Percentiles rank a stretch among this genome's conserved stretches.
phyloP scores from a whole-genome alignment of 2,113 vertebrate genomes.

The Aegithalos caudatus region DNA sequence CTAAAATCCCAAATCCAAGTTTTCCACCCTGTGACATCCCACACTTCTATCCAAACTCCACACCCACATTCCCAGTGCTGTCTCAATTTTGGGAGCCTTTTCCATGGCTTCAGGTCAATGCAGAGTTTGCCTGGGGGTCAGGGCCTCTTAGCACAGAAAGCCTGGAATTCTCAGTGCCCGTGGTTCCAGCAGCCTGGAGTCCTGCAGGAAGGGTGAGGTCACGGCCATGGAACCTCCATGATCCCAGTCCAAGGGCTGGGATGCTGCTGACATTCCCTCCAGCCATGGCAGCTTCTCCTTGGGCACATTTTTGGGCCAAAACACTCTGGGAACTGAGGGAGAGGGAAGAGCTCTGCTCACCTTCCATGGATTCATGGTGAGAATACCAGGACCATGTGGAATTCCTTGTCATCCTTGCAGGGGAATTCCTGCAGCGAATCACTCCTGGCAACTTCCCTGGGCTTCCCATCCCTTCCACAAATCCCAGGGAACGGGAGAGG shows the following conservation, averaged over 20 bases:
- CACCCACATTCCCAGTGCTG: too few relatives aligned
- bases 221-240: fast-evolving
- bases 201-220: neutral
- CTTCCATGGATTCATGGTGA: fast-evolving
- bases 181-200: neutral
- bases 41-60: too few relatives aligned
- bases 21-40: too few relatives aligned
- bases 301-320: neutral
- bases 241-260: neutral
- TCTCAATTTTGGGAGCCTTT: too few relatives aligned
- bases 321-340: neutral
- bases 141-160: too few relatives aligned
- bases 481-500: fast-evolving
- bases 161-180: too few relatives aligned
- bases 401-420: neutral
- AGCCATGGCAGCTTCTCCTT: neutral
- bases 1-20: too few relatives aligned
- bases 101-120: too few relatives aligned
- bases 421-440: too few relatives aligned
- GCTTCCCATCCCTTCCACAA: neutral
- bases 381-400: fast-evolving
- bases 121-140: too few relatives aligned
- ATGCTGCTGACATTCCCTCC: neutral
- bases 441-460: too few relatives aligned
- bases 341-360: neutral